Evolutionary conservation across 2,797 vertebrate genomes (phyloP).

Genomic region (Staurois parvus): DNA sequence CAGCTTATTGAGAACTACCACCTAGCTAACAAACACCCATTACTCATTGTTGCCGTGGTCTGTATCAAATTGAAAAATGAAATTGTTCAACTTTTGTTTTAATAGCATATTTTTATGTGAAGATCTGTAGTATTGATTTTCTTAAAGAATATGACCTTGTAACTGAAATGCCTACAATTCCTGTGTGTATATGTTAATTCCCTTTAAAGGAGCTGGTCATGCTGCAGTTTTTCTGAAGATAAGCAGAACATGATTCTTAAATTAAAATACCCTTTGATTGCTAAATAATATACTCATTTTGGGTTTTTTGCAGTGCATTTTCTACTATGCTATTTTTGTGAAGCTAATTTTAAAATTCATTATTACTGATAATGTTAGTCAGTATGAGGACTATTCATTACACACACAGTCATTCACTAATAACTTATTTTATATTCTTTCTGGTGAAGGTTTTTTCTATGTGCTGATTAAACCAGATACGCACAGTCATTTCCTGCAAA

Average conservation of each 20-base stretch:
- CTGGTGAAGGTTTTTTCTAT: background rate
- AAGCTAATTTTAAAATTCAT: background rate
- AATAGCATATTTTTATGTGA: background rate
- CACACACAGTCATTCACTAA: constrained; percentile 9
- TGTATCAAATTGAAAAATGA: background rate
- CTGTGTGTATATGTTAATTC: constrained; percentile 20
- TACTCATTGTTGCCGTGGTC: background rate
- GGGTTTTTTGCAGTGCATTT: constrained; percentile 18
- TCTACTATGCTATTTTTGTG: constrained; percentile 26
- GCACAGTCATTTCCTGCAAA: background rate
- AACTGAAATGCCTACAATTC: background rate
- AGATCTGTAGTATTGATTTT: background rate
- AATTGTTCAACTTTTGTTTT: background rate
- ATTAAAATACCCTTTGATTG: background rate
- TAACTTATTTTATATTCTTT: background rate
- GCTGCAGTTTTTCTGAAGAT: background rate
- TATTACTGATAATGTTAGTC: background rate
- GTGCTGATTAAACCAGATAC: constrained; percentile 16
- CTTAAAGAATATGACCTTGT: background rate
- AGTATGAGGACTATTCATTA: background rate
- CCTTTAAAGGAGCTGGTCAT: background rate
- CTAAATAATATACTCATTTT: constrained; percentile 17
- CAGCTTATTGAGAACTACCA: background rate
- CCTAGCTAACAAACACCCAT: background rate
- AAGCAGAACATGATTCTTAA: background rate